Conservation (phyloP, 2,888 invertebrate genomes). For the Apamea monoglypha region DNA sequence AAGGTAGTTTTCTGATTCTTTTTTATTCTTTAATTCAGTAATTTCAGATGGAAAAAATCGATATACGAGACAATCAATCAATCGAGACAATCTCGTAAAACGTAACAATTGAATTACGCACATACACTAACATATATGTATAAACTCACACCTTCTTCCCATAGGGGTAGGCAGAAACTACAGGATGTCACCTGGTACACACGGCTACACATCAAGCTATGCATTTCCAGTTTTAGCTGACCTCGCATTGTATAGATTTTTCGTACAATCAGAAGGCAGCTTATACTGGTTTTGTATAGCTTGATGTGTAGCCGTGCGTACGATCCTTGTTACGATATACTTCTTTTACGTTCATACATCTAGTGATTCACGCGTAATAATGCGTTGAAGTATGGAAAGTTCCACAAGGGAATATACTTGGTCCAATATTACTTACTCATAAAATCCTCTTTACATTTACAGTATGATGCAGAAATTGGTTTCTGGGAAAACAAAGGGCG, state of each 20-base stretch:
- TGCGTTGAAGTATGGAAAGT: neutral
- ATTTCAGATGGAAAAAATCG: neutral
- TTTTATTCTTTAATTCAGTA: neutral
- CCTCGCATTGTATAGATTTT: too few relatives aligned
- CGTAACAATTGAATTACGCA: neutral
- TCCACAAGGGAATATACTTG: neutral
- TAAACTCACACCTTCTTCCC: neutral
- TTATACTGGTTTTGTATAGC: too few relatives aligned
- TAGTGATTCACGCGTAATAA: neutral
- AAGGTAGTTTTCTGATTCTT: neutral
- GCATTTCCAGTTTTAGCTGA: too few relatives aligned
- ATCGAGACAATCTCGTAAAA: too few relatives aligned
- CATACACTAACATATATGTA: neutral
- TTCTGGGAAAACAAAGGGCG: conserved; percentile 97
- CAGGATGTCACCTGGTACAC: neutral
- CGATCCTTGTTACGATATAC: neutral
- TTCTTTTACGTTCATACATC: neutral
- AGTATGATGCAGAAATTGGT: conserved; percentile 97
- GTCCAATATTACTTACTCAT: neutral
- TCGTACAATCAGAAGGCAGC: too few relatives aligned
- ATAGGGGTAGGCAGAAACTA: neutral
- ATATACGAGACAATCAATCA: too few relatives aligned
- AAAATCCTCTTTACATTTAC: conserved; percentile 51
- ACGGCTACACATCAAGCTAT: too few relatives aligned
- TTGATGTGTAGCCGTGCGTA: too few relatives aligned